Base-by-base conservation (phyloP, 2,797 vertebrate genomes). In the Coendou prehensilis region DNA sequence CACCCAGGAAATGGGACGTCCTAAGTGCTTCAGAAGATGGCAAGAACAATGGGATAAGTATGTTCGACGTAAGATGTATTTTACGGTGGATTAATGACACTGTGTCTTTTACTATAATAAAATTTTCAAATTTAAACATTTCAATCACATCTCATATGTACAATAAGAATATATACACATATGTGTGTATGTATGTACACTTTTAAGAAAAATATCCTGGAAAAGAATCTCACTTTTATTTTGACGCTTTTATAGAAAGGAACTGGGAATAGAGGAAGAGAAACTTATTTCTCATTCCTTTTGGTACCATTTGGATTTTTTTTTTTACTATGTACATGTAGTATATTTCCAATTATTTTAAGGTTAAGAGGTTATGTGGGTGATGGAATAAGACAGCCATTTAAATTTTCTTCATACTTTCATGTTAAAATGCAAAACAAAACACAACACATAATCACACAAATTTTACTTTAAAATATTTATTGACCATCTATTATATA, bases 301-400 rank as follows among this genome's bases (percentile, higher is more conserved):
- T 95, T 22, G 28, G 13, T 50, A 64, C 8, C 11, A 45, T 30
- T n/a, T 86, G 23, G 4, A 56, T 87, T 37, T 52, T 87, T 67
- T 76, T 54, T 81, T 80, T 47, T 15, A 56, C 8, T 69, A 73
- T 76, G 17, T 79, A 17, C n/a, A n/a, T 71, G 2, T 47, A 84
- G 81, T 89, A 54, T 5, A 9, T 69, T 94, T 64, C 59, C 76
- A 80, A 80, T 76, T 59, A 87, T 79, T 87, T 87, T 91, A 84
- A 89, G 87, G n/a, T 88, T 76, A 67, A 64, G 10, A 88, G 6
- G 3, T 89, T 64, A 59, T n/a, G 14, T 93, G 50, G 41, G 8
- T 78, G 5, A 8, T 67, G 5, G 13, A 50, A 79, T 82, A 69
- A n/a, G 28, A 41, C 15, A 67, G 5, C 3, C 15, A 69, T 28